Evolutionary conservation across 2,797 vertebrate species (phyloP).

Genomic region (Tokudaia tokunoshimensis): DNA sequence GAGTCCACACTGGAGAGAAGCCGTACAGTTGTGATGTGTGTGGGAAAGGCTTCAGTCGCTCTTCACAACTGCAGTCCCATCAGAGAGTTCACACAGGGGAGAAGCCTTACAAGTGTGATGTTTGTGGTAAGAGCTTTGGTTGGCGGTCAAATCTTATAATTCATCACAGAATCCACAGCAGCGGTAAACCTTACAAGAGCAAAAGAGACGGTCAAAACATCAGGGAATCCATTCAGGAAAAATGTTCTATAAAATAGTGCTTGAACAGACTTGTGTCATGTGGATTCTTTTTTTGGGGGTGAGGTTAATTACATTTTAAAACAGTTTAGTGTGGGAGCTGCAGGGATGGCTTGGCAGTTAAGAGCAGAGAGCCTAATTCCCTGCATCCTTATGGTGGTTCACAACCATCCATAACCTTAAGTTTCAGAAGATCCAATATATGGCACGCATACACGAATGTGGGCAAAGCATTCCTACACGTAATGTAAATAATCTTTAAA

Average conservation of each 20-base stretch:
- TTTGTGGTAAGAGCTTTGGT: conserved; percentile 77
- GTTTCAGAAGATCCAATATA: not conserved
- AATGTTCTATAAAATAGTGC: conserved; percentile 65
- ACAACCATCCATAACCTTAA: not conserved
- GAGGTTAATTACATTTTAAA: not conserved
- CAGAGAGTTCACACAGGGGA: conserved; percentile 79
- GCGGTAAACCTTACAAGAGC: conserved; percentile 35
- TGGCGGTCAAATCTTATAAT: conserved; percentile 80
- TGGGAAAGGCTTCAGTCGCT: not conserved
- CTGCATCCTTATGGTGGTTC: too few relatives aligned
- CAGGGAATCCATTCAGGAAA: not conserved
- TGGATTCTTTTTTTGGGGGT: conserved; percentile 35
- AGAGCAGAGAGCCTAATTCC: not conserved
- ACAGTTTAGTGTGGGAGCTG: not conserved
- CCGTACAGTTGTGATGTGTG: not conserved
- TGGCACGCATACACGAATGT: not conserved
- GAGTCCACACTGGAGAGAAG: not conserved
- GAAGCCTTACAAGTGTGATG: conserved; percentile 80
- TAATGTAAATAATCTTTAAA: not conserved
- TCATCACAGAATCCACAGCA: conserved; percentile 77
- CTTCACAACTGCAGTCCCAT: not conserved
- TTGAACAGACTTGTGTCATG: not conserved
- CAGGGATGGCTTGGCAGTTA: too few relatives aligned
- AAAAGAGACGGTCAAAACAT: not conserved
- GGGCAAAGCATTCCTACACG: not conserved